These are phyloP conservation scores for Lates japonicus DNA, from an alignment of 2,797 vertebrate species.

Conservation along the genomic window DNA sequence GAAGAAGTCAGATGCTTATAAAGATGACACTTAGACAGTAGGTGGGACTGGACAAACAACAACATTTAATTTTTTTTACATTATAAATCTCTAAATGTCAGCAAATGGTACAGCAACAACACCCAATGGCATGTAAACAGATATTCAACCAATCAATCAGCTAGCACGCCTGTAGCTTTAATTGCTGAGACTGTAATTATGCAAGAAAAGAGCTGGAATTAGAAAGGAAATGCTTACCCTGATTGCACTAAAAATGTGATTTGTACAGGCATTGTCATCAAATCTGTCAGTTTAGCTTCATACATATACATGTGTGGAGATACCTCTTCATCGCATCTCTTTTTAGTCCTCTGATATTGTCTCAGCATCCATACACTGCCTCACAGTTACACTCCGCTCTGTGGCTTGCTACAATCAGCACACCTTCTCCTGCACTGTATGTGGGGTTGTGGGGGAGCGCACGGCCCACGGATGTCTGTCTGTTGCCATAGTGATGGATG, in stretches of 20 bases:
- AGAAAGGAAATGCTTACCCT: neutral
- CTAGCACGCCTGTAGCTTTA: neutral
- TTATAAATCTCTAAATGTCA: neutral
- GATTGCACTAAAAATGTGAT: neutral
- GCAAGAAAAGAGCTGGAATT: neutral
- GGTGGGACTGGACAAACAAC: too few relatives aligned
- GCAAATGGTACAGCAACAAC: neutral
- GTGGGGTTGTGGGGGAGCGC: slow-evolving; percentile 18
- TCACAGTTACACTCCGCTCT: slow-evolving; percentile 24
- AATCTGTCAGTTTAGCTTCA: neutral
- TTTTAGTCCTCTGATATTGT: neutral
- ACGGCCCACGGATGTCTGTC: slow-evolving; percentile 56
- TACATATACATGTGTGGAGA: neutral
- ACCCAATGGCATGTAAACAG: neutral
- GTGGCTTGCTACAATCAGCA: slow-evolving; percentile 46
- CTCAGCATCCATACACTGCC: slow-evolving; percentile 17
- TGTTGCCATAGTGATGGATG: slow-evolving; percentile 76
- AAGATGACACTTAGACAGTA: neutral
- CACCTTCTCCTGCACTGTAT: slow-evolving; percentile 49
- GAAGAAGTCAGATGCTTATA: neutral
- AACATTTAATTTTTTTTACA: neutral
- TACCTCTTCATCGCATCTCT: neutral
- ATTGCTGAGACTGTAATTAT: neutral
- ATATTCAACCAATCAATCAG: neutral
- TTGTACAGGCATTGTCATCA: neutral